Evolutionary conservation across 2,797 vertebrate species (phyloP).

Genomic region (Intellagama lesueurii): DNA sequence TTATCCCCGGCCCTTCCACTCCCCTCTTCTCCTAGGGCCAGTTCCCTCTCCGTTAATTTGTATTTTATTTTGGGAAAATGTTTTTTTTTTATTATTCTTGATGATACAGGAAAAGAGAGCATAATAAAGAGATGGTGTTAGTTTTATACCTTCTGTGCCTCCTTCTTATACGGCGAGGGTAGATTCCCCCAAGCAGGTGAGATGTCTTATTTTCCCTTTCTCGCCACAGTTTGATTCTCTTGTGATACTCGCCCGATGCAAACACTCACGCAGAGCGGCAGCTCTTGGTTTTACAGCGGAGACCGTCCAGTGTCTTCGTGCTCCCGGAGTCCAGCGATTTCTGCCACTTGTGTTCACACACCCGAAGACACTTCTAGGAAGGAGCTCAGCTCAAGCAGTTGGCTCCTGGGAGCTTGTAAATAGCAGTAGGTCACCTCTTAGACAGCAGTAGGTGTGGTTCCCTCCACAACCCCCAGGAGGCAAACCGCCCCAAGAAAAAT

Average conservation of each 20-base stretch:
- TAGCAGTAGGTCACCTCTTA: neutral
- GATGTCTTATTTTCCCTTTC: neutral
- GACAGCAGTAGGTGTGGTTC: neutral
- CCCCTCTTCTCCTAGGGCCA: constrained; percentile 19
- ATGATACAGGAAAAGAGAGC: constrained; percentile 44
- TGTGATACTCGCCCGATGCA: too few relatives aligned
- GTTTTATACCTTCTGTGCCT: constrained; percentile 42
- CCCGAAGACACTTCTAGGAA: neutral
- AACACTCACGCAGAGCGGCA: too few relatives aligned
- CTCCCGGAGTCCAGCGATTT: too few relatives aligned
- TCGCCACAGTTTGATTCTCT: neutral
- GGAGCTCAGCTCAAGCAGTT: accelerated
- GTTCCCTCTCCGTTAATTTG: constrained; percentile 40
- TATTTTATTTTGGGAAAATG: constrained; percentile 53
- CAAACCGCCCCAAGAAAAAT: neutral
- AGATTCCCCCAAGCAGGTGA: too few relatives aligned
- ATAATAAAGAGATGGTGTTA: constrained; percentile 52
- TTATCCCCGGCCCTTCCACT: neutral
- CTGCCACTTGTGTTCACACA: too few relatives aligned
- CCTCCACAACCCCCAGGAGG: neutral
- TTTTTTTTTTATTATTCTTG: constrained; percentile 44
- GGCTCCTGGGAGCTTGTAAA: neutral
- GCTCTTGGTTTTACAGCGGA: neutral
- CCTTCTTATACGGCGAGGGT: neutral
- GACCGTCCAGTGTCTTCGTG: too few relatives aligned